Evolutionary conservation across 2,113 vertebrate genomes (phyloP), one percentile per base, ranked within the genome.

Genomic region (Channa argus): DNA sequence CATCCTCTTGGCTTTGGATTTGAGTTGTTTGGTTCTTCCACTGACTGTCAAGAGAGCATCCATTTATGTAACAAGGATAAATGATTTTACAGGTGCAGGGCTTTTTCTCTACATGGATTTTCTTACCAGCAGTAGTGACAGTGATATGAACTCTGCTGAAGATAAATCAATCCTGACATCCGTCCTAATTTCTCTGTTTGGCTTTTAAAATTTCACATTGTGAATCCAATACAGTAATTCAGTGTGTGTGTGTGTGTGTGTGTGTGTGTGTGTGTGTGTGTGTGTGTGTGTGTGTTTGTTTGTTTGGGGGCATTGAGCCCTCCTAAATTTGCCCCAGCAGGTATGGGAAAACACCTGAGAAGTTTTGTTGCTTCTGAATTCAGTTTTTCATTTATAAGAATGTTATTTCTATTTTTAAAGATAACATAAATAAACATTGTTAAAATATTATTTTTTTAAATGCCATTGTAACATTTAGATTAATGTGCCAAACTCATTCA

Each of bases 41-140:
- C 11, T 39, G 38, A 38, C 58, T 54, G 68, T 56, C 70, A 77
- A 46, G 63, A 24, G 9, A 41, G 46, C 13, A 51, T 68, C 66
- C 14, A 73, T 72, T 72, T 82, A 79, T 83, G 39, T 55, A 63
- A 65, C 44, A 65, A 61, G 38, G 43, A 76, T 74, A 50, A 63
- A 62, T 11, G 47, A 52, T 68, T 62, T 8, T 38, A 68, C 44
- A 54, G 44, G 56, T 80, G 43, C 37, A 43, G 4, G 46, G 24
- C n/a, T 12, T 59, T 50, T 14, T 63, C 71, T 24, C n/a, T 13
- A 70, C 38, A 12, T 6, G 38, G 34, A 41, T 58, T 37, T 61
- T 63, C 39, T 65, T 64, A 24, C 15, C 9, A 46, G 44, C 41
- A 52, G 34, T 24, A 24, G 24, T 24, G 24, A 36, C 13, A 37